Evolutionary conservation across 2,113 vertebrate genomes (phyloP).

Genomic region (Megaceryle maxima): DNA sequence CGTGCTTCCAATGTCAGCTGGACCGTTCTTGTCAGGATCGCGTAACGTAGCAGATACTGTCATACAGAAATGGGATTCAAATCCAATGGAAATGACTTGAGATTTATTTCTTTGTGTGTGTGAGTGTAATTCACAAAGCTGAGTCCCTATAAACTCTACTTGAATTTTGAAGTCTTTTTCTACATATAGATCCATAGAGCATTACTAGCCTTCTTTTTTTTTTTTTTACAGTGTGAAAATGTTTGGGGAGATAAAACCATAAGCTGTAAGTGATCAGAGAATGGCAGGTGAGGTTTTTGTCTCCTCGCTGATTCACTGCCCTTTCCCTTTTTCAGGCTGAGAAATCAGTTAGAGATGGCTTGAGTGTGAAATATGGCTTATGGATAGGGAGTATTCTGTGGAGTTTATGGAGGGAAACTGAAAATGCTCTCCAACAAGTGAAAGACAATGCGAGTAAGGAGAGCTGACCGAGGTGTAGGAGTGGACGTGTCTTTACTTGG

Average conservation of each 20-base stretch:
- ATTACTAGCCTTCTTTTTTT: not conserved
- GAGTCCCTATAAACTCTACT: not conserved
- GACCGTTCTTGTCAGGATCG: not conserved
- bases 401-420: not conserved
- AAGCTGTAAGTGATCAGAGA: not conserved
- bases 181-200: not conserved
- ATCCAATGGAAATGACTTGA: not conserved
- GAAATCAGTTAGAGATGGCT: not conserved
- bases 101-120: not conserved
- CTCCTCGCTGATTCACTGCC: not conserved
- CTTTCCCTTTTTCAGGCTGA: not conserved
- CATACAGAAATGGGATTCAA: not conserved
- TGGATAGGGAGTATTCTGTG: not conserved
- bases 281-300: conserved; percentile 2
- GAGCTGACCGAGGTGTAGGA: not conserved
- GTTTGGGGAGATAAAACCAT: not conserved
- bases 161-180: not conserved
- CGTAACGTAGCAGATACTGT: not conserved
- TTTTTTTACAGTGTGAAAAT: not conserved
- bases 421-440: not conserved
- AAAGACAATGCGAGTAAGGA: not conserved
- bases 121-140: not conserved
- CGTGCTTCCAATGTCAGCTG: not conserved
- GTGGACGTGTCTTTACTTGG: not conserved
- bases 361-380: not conserved